Conservation (phyloP, 2,113 vertebrate species). For the Oncorhynchus kisutch region DNA sequence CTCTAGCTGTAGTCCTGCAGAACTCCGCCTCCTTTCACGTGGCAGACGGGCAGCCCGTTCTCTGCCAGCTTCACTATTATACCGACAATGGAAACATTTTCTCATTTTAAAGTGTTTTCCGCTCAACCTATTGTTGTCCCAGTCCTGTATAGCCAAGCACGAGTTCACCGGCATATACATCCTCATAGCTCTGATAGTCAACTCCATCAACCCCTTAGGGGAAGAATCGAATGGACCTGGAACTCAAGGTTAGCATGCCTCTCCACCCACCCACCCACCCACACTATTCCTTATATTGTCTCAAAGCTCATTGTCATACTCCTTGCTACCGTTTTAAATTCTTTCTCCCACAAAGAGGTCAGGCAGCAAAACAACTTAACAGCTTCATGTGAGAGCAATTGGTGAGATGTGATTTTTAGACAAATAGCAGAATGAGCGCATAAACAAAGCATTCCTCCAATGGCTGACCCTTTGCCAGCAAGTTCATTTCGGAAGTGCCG, state of each 20-base stretch:
- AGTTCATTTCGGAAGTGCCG: conserved; percentile 36
- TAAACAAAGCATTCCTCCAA: conserved; percentile 53
- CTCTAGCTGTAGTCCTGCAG: not conserved
- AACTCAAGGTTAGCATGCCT: conserved; percentile 84
- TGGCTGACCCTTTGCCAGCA: conserved; percentile 28
- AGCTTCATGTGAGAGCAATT: conserved; percentile 70
- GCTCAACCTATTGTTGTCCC: conserved; percentile 43
- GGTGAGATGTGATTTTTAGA: conserved; percentile 41
- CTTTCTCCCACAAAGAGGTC: conserved; percentile 49
- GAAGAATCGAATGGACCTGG: conserved; percentile 88
- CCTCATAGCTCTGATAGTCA: conserved; percentile 95
- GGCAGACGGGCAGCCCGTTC: not conserved
- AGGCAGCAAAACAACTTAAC: conserved; percentile 71
- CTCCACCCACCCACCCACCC: not conserved
- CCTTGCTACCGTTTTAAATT: conserved; percentile 32
- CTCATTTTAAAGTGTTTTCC: not conserved
- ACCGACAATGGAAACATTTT: not conserved
- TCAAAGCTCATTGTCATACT: conserved; percentile 28
- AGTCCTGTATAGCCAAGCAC: conserved; percentile 95
- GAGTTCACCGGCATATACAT: conserved; percentile 98
- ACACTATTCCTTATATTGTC: conserved; percentile 35
- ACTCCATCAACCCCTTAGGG: conserved; percentile 91
- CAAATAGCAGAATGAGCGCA: conserved; percentile 31
- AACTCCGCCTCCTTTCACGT: not conserved
- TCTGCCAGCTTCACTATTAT: not conserved